Evolutionary conservation across 2,888 invertebrate species (phyloP).

Genomic region (Frankliniella fusca): DNA sequence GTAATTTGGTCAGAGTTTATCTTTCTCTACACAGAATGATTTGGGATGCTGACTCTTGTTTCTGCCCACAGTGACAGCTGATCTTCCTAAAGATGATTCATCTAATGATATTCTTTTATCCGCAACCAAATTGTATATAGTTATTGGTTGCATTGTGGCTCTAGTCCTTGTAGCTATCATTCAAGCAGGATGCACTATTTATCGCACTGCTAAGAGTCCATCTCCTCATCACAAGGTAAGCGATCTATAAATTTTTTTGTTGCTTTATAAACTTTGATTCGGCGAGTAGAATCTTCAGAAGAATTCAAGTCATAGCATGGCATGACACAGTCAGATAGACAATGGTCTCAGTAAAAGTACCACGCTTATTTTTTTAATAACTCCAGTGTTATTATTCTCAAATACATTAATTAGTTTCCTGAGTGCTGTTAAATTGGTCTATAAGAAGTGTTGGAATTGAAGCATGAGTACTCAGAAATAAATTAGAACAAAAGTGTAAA

Average conservation of each 20-base stretch:
- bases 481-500: too few species aligned
- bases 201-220: slow-evolving; percentile 57
- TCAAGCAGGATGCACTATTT: slow-evolving; percentile 80
- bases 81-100: slow-evolving; percentile 48
- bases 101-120: slow-evolving; percentile 59
- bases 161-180: slow-evolving; percentile 72
- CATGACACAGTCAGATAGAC: slow-evolving; percentile 19
- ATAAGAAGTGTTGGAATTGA: too few species aligned
- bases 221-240: slow-evolving; percentile 64
- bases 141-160: slow-evolving; percentile 75
- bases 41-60: slow-evolving; percentile 27
- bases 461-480: too few species aligned
- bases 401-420: too few species aligned
- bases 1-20: slow-evolving; percentile 43
- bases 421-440: too few species aligned
- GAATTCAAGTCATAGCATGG: neutral
- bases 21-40: neutral
- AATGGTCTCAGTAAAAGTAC: neutral
- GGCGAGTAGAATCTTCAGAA: neutral
- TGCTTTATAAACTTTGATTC: neutral
- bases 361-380: neutral
- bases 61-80: slow-evolving; percentile 51
- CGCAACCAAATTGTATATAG: slow-evolving; percentile 73
- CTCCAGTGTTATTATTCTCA: too few species aligned
- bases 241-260: neutral